A percentile compares a stretch with the other conserved stretches of the same genome.
These are phyloP conservation scores for Tanytarsus gracilentus DNA, from an alignment of 2,888 invertebrate genomes.

Conservation along the genomic window DNA sequence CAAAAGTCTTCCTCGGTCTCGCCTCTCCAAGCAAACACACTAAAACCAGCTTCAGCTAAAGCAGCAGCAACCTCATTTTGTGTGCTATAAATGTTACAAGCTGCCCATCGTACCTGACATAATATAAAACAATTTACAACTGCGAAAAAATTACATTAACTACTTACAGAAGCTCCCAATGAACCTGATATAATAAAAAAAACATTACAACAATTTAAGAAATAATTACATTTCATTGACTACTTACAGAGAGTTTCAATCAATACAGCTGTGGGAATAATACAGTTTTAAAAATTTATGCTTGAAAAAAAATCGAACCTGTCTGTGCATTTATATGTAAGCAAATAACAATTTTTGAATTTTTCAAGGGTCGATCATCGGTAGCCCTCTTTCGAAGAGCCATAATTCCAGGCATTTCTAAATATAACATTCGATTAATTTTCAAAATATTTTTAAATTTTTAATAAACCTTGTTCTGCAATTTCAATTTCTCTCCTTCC, in stretches of 20 bases:
- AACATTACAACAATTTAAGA: not conserved
- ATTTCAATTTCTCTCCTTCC: conserved; percentile 96
- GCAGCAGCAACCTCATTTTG: conserved; percentile 98
- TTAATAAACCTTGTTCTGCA: conserved; percentile 73
- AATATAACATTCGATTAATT: not conserved
- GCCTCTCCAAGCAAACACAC: conserved; percentile 94
- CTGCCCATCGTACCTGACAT: conserved; percentile 92
- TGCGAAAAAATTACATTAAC: not conserved
- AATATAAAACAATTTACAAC: not conserved
- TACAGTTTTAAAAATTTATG: too few species aligned
- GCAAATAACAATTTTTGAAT: conserved; percentile 94
- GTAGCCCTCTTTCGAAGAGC: conserved; percentile 83
- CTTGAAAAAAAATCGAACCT: too few species aligned
- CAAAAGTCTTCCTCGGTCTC: conserved; percentile 98
- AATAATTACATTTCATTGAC: not conserved
- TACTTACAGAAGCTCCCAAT: conserved; percentile 57
- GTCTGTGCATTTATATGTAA: conserved; percentile 99
- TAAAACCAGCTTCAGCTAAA: conserved; percentile 78
- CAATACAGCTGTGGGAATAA: conserved; percentile 84
- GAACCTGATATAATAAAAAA: not conserved
- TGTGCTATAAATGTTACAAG: conserved; percentile 96
- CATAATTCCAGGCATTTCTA: conserved; percentile 97
- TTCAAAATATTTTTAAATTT: too few species aligned
- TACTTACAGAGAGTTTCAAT: conserved; percentile 65
- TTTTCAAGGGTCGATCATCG: conserved; percentile 89